phyloP scores from a whole-genome alignment of 2,113 vertebrate genomes.

The Litocranius walleri region DNA sequence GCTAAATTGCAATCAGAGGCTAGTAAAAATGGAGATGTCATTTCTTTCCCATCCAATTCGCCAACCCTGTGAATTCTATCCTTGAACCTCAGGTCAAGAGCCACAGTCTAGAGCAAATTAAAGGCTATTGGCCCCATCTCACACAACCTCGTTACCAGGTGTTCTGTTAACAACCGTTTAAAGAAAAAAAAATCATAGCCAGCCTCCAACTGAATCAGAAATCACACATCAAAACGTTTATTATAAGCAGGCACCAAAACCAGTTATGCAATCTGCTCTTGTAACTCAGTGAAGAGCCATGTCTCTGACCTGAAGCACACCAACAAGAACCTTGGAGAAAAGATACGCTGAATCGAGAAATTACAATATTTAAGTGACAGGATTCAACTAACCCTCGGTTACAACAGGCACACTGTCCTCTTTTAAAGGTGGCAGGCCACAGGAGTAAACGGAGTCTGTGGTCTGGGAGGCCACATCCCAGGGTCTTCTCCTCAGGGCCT shows the following conservation, averaged over 20 bases:
- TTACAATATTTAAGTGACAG: neutral
- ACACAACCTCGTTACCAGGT: neutral
- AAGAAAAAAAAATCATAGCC: neutral
- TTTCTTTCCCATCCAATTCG: neutral
- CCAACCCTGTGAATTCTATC: neutral
- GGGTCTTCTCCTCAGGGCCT: neutral
- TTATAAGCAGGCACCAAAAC: neutral
- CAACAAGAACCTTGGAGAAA: neutral
- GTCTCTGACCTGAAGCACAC: conserved; percentile 2
- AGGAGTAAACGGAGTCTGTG: neutral
- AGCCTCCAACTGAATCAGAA: neutral
- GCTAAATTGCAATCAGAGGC: neutral
- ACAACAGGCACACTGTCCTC: neutral
- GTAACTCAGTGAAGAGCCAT: neutral
- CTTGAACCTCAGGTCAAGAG: conserved; percentile 18
- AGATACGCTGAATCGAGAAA: neutral
- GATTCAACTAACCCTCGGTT: neutral
- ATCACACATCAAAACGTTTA: neutral
- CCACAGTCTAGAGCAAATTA: neutral
- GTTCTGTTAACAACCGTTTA: conserved; percentile 3
- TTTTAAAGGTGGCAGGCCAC: neutral
- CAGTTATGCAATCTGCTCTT: neutral
- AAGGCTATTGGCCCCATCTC: neutral
- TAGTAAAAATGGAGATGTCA: neutral
- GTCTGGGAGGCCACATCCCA: neutral